Percentiles rank a stretch among this genome's conserved stretches.
Conservation (phyloP, 23 tunicate species). For the Halocynthia aurantium region DNA sequence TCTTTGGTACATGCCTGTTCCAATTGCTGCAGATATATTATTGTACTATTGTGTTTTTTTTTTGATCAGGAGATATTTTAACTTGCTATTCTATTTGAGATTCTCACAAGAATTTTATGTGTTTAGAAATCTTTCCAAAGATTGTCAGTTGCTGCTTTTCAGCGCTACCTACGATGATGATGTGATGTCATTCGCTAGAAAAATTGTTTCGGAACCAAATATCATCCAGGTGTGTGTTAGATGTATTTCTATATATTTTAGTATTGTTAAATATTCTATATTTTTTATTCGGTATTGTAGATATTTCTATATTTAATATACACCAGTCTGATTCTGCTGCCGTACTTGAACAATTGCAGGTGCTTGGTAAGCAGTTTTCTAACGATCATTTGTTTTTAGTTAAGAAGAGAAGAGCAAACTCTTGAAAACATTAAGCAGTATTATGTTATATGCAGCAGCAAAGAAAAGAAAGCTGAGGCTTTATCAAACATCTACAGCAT, state of each 20-base stretch:
- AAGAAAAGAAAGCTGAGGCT: conserved; percentile 83
- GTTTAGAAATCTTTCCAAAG: conserved; percentile 17
- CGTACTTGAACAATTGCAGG: neutral
- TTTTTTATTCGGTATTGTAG: neutral
- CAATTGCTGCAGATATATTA: no score
- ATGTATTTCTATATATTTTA: neutral
- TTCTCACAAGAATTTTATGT: neutral
- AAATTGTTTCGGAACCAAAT: conserved; percentile 74
- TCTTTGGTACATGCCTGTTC: neutral
- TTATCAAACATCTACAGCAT: conserved; percentile 64
- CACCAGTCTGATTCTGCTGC: neutral
- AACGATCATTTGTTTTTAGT: conserved; percentile 12
- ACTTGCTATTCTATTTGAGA: neutral
- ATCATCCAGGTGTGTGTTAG: conserved; percentile 48
- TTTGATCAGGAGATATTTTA: neutral
- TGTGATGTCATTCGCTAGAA: conserved; percentile 89
- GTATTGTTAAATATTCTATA: no score
- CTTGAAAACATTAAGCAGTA: conserved; percentile 93
- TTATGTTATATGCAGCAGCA: conserved; percentile 57
- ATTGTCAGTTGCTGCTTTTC: conserved; percentile 80
- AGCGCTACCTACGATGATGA: conserved; percentile 93
- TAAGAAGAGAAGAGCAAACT: conserved; percentile 91
- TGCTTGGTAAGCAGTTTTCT: no score
- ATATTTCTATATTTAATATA: neutral
- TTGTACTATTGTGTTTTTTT: neutral